phyloP scores from a whole-genome alignment of 1,140 invertebrate species.

The Steinernema khuongi region DNA sequence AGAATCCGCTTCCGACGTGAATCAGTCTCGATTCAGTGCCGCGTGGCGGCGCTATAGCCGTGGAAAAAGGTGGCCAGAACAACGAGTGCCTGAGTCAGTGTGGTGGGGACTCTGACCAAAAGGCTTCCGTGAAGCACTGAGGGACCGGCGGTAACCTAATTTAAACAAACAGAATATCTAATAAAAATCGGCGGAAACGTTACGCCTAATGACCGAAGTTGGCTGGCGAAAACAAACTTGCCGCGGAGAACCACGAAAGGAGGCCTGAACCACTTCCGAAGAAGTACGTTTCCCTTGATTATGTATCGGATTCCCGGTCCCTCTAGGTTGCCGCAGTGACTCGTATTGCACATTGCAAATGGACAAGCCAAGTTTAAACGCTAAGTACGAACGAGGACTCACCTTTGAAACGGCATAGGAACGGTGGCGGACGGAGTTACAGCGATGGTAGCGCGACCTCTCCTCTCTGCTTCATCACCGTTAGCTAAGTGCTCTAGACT shows the following conservation, averaged over 20 bases:
- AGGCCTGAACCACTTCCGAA: no score
- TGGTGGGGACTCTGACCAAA: neutral
- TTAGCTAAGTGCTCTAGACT: neutral
- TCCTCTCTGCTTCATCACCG: neutral
- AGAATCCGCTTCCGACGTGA: neutral
- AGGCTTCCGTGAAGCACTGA: constrained; percentile 3
- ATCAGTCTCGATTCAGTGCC: neutral
- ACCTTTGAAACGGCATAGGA: constrained; percentile 6
- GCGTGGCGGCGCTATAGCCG: no score
- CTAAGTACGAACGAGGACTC: neutral
- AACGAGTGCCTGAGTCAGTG: neutral
- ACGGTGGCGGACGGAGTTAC: neutral
- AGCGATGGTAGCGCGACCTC: neutral
- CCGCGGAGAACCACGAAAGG: neutral
- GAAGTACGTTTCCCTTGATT: neutral
- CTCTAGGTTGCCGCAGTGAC: no score
- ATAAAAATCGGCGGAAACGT: constrained; percentile 8
- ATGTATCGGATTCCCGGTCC: neutral
- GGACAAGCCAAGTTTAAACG: neutral
- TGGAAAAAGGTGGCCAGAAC: neutral
- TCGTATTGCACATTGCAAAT: neutral
- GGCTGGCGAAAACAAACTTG: neutral
- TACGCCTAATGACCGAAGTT: constrained; percentile 1
- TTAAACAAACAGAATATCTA: constrained; percentile 15
- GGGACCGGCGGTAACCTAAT: constrained; percentile 9